Conservation (phyloP, 2,888 invertebrate species). For the Polymixis flavicincta region DNA sequence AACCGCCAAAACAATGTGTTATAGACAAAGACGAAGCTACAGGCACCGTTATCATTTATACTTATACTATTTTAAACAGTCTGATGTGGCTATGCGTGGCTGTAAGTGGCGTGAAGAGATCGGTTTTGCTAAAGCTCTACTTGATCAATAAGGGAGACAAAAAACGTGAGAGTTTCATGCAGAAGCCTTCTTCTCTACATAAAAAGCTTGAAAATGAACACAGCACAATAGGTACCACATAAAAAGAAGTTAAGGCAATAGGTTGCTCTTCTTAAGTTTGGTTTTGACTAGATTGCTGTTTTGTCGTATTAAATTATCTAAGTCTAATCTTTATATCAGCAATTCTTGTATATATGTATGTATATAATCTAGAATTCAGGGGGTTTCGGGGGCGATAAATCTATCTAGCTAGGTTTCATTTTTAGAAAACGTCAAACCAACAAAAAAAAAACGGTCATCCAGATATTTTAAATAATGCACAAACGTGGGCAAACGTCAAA, state of each 20-base stretch:
- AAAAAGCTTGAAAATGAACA: neutral
- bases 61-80: neutral
- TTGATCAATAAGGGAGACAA: conserved; percentile 22
- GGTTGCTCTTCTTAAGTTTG: neutral
- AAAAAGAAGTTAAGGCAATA: neutral
- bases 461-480: neutral
- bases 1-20: neutral
- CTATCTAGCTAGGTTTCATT: too few species aligned
- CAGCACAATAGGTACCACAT: neutral
- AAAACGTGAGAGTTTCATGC: conserved; percentile 36
- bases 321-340: too few species aligned
- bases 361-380: too few species aligned
- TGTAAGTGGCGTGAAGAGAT: conserved; percentile 29
- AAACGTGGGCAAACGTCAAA: neutral
- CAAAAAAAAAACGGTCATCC: too few species aligned
- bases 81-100: conserved; percentile 19
- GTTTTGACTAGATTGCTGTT: neutral
- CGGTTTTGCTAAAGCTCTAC: conserved; percentile 19
- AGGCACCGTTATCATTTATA: conserved; percentile 9
- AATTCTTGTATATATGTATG: too few species aligned
- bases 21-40: too few species aligned
- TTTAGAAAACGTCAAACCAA: too few species aligned
- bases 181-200: neutral
- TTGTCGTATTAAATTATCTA: neutral
- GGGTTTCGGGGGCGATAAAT: too few species aligned